These are phyloP conservation scores for Hippocampus kuda DNA, from an alignment of 2,797 vertebrate genomes.

Conservation along the genomic window DNA sequence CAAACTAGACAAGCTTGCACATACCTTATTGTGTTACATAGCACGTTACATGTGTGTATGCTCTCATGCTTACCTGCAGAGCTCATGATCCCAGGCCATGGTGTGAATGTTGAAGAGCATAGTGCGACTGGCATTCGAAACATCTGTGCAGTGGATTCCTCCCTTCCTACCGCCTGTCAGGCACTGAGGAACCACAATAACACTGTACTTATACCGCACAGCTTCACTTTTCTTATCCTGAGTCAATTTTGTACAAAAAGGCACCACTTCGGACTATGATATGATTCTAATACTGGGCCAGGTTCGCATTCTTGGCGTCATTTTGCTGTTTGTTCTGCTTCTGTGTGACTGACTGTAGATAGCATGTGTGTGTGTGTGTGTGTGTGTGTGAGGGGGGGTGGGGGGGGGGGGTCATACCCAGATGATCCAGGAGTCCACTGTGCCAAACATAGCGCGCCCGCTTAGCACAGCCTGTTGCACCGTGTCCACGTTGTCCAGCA, in stretches of 20 bases:
- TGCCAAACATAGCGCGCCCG: conserved; percentile 81
- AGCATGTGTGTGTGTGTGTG: too few relatives aligned
- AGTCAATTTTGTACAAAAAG: neutral
- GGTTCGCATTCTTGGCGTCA: neutral
- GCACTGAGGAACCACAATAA: conserved; percentile 57
- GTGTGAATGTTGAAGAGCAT: conserved; percentile 93
- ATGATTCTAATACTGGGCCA: neutral
- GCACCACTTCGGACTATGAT: neutral
- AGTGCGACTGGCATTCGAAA: conserved; percentile 89
- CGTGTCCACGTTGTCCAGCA: conserved; percentile 81
- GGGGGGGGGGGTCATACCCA: conserved; percentile 68
- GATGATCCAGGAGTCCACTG: conserved; percentile 92
- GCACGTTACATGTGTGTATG: neutral
- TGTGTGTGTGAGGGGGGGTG: too few relatives aligned
- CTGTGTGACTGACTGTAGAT: neutral
- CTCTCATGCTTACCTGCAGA: conserved; percentile 74
- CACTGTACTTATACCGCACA: neutral
- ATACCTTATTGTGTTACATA: neutral
- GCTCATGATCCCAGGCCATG: conserved; percentile 84
- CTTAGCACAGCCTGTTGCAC: conserved; percentile 71
- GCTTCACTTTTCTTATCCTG: neutral
- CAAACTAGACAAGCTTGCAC: neutral
- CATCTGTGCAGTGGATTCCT: conserved; percentile 85
- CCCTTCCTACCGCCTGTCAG: conserved; percentile 79
- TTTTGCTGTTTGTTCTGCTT: neutral